phyloP scores from a whole-genome alignment of 2,113 vertebrate species.

The Micronycteris hirsuta region DNA sequence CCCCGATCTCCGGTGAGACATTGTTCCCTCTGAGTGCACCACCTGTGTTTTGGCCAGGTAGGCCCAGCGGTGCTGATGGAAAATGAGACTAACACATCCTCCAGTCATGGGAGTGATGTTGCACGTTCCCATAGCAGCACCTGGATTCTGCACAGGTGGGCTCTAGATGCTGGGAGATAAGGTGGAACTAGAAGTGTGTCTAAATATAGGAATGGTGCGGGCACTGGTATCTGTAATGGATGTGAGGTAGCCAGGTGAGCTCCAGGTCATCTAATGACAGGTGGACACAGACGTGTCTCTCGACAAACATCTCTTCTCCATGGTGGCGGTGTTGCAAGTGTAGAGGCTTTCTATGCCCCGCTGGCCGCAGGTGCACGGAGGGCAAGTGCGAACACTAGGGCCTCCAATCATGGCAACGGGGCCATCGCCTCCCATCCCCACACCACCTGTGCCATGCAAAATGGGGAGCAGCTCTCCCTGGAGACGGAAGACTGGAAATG shows the following conservation, averaged over 20 bases:
- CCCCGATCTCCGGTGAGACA: neutral
- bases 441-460: no score
- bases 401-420: rapidly evolving
- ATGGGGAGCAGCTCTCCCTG: neutral
- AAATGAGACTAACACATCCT: no score
- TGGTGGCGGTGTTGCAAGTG: no score
- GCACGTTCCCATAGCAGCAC: rapidly evolving
- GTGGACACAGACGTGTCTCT: no score
- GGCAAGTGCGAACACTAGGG: neutral
- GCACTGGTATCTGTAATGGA: no score
- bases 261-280: no score
- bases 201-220: neutral
- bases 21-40: rapidly evolving
- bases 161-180: no score
- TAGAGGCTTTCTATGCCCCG: no score
- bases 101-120: rapidly evolving
- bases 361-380: rapidly evolving
- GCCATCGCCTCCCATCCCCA: neutral
- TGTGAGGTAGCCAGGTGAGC: no score
- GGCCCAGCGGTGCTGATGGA: no score
- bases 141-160: neutral
- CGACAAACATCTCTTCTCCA: no score
- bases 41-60: neutral
- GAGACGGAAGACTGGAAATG: neutral
- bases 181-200: neutral